These are phyloP conservation scores for Oophaga sylvatica DNA, from an alignment of 2,797 vertebrate species.

Conservation along the genomic window DNA sequence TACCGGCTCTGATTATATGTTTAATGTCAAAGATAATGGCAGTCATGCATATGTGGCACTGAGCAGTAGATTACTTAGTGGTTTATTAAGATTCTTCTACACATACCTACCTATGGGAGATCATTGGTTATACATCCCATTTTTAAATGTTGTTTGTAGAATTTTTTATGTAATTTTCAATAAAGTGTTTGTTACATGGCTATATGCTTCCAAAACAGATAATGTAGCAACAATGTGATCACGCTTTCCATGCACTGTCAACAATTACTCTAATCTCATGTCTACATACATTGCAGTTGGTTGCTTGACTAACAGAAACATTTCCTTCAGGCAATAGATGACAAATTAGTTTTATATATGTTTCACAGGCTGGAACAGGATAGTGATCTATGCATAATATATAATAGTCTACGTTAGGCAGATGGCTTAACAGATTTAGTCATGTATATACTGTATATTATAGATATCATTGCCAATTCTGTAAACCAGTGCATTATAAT, in stretches of 20 bases:
- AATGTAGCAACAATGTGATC: not conserved
- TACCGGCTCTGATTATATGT: too few relatives aligned
- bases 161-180: too few relatives aligned
- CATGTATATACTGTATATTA: not conserved
- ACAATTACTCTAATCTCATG: not conserved
- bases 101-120: too few relatives aligned
- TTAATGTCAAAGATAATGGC: too few relatives aligned
- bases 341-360: constrained; percentile 21
- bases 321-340: constrained; percentile 21
- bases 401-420: not conserved
- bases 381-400: constrained; percentile 11
- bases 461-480: not conserved
- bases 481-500: not conserved
- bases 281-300: not conserved
- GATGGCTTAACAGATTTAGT: not conserved
- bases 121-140: too few relatives aligned
- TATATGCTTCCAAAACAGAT: not conserved
- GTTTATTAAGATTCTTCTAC: too few relatives aligned
- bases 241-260: not conserved
- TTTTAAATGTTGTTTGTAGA: too few relatives aligned
- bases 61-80: too few relatives aligned
- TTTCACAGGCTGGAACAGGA: constrained; percentile 1
- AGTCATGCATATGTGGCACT: too few relatives aligned
- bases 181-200: too few relatives aligned
- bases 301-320: not conserved